phyloP scores from a whole-genome alignment of 2,888 invertebrate species.

The Lasioglossum villosulum region DNA sequence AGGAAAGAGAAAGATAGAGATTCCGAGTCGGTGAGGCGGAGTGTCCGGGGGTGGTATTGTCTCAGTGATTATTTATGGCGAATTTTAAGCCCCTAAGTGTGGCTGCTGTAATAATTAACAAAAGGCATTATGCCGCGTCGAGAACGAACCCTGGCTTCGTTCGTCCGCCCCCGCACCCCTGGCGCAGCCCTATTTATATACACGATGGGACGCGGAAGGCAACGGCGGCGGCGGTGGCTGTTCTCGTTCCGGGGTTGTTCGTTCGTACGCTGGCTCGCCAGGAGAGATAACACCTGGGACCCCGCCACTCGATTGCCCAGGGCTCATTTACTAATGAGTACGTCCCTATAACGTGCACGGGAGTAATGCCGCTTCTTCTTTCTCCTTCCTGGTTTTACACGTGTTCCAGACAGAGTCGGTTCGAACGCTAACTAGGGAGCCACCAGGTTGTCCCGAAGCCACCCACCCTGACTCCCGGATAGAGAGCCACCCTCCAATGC shows the following conservation, averaged over 20 bases:
- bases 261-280: constrained; percentile 58
- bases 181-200: constrained; percentile 56
- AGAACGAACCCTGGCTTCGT: constrained; percentile 52
- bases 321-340: constrained; percentile 82
- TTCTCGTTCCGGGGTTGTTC: constrained; percentile 49
- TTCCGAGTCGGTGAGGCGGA: constrained; percentile 19
- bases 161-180: constrained; percentile 34
- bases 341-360: constrained; percentile 69
- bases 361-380: constrained; percentile 70
- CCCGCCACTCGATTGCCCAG: constrained; percentile 74
- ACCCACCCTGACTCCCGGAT: not conserved
- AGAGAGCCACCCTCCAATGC: not conserved
- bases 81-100: constrained; percentile 79
- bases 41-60: constrained; percentile 66
- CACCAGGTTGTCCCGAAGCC: not conserved
- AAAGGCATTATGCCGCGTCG: constrained; percentile 76
- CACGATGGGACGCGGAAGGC: constrained; percentile 49
- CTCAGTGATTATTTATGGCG: constrained; percentile 76
- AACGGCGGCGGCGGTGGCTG: constrained; percentile 60
- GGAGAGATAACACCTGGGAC: constrained; percentile 80
- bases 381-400: constrained; percentile 25
- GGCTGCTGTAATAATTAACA: constrained; percentile 78
- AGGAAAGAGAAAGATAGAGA: constrained; percentile 19
- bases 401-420: not conserved
- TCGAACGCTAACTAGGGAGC: constrained; percentile 2